Evolutionary conservation across 2,113 vertebrate species (phyloP), one percentile per base, ranked within the genome.

Genomic region (Nothoprocta pentlandii): DNA sequence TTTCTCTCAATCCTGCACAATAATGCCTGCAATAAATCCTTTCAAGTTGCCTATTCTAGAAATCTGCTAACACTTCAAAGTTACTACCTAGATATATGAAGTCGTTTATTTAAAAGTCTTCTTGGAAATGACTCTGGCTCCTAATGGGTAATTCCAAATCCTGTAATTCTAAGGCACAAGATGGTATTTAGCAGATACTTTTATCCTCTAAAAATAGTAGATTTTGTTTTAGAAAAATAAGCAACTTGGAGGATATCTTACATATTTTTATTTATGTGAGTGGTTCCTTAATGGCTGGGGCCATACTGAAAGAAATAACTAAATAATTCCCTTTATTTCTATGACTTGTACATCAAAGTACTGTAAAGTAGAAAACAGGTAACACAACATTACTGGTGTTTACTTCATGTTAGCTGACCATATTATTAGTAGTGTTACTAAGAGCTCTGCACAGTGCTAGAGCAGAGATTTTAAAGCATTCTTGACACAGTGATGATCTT

Each of bases 81-180:
- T 64, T 94, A 83, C 54, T 92, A 63, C 3, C 8, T 20, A 70
- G 70, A 91, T 91, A 71, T 26, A 86, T 4, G 70, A 49, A 64
- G 25, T 30, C 59, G 6, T 53, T 90, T 70, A 79, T 56, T 89
- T 77, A 44, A n/a, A 81, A 88, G 41, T 53, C 10, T 32, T 86
- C 36, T 8, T 30, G 46, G 66, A 84, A 93, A 76, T 76, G 22
- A 28, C 54, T 82, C 62, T 9, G 85, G n/a, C 13, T 90, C 8
- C 53, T 73, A 34, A 80, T 42, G 36, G n/a, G 82, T 11, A 80
- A 42, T 69, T n/a, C 46, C n/a, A 66, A 84, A 79, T 58, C 81
- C 3, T 89, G 67, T 25, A 73, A 68, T 80, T 83, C 76, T 84
- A 92, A 95, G 82, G 90, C 83, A 94, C 80, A 58, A 66, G 6